A percentile compares a stretch with the other conserved stretches of the same genome.
Conservation (phyloP, 2,888 invertebrate genomes). For the Muscina levida region DNA sequence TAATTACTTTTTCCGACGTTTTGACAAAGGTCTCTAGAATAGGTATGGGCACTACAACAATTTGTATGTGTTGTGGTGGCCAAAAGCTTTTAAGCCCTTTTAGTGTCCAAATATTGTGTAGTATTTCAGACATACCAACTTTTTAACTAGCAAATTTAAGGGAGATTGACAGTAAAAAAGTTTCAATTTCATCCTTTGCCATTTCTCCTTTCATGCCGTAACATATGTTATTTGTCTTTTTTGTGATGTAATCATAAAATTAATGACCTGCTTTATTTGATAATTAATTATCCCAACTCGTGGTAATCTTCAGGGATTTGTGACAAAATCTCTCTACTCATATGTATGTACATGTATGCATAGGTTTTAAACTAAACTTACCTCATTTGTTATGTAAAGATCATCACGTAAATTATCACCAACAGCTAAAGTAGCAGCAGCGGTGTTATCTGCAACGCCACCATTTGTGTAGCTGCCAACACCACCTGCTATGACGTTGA, state of each 20-base stretch:
- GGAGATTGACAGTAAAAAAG: too few relatives aligned
- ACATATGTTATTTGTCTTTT: too few relatives aligned
- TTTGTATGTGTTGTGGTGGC: too few relatives aligned
- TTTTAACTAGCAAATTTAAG: too few relatives aligned
- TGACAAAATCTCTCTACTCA: not conserved
- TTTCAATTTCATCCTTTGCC: too few relatives aligned
- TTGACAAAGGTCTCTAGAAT: too few relatives aligned
- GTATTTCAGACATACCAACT: too few relatives aligned
- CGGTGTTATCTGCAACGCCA: not conserved
- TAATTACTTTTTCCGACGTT: too few relatives aligned
- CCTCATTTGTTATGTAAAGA: constrained; percentile 70
- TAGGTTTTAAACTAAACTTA: constrained; percentile 58
- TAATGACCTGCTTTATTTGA: not conserved
- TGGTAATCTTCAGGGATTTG: not conserved
- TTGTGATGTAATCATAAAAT: not conserved
- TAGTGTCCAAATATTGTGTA: too few relatives aligned
- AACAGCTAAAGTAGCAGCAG: constrained; percentile 53
- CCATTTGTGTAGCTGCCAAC: constrained; percentile 54
- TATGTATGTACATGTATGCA: not conserved
- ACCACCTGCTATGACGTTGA: constrained; percentile 42
- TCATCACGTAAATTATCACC: constrained; percentile 72
- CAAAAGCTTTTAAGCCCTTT: too few relatives aligned
- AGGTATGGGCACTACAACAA: too few relatives aligned
- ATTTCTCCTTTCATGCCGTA: too few relatives aligned
- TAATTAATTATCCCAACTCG: constrained; percentile 2